Base-by-base conservation (phyloP, 2,797 vertebrate genomes). In the Lacerta bilineata region DNA sequence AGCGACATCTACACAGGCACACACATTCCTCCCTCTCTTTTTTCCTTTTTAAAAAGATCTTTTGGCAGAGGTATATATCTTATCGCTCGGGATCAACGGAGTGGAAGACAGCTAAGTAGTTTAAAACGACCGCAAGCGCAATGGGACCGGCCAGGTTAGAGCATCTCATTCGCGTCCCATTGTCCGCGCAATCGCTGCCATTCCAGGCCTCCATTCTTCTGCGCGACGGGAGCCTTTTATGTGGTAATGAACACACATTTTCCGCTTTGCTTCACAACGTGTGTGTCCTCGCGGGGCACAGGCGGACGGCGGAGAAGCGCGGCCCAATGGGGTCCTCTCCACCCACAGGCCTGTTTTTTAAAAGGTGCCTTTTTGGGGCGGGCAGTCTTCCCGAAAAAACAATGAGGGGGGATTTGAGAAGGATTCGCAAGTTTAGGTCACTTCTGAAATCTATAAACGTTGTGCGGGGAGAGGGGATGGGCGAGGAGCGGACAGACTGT, bases 171-270 rank as follows among this genome's bases (percentile, higher is more conserved):
- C 93, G 96, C 91, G 88, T 85, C 46, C 90, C 95, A 97, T 97
- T 98, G 97, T 98, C 95, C 96, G 94, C 93, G 29, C 89, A 94
- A 97, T 97, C 98, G 97, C 98, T 95, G 96, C 95, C 93, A 95
- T 96, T 97, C 95, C 96, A 93, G 96, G 89, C 95, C 89, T 93
- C 97, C 94, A 96, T 96, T 98, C 97, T 98, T 82, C 96, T 93
- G 95, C 98, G 80, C 98, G 89, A 93, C 97, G 95, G 98, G 98
- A 97, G 97, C 95, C 98, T 97, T 98, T 98, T 97, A 97, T 98
- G 97, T 97, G 98, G 96, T 98, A 99, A 98, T 98, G 97, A 97
- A 97, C 78, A 97, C 98, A 97, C 97, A 97, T 98, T 97, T 98
- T 96, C 97, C 96, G 97, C 97, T 95, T 88, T 85, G 95, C 94